phyloP scores from a whole-genome alignment of 2,113 vertebrate genomes.

The Phrynosoma blainvillii region DNA sequence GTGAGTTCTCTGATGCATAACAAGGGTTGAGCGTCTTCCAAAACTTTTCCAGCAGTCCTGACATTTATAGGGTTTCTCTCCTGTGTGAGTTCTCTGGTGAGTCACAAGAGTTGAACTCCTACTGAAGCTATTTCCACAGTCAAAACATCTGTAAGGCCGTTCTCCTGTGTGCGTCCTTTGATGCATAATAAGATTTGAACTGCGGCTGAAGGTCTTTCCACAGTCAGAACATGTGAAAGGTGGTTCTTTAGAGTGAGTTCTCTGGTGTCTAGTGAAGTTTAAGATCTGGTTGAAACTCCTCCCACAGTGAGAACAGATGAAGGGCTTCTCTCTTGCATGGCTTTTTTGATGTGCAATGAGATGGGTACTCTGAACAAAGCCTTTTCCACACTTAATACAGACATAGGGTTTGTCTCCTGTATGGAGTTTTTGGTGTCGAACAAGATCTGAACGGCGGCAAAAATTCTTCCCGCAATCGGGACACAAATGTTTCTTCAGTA shows the following conservation, averaged over 20 bases:
- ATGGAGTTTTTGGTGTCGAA: slow-evolving; percentile 33
- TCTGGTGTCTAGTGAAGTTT: slow-evolving; percentile 52
- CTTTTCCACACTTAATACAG: slow-evolving; percentile 28
- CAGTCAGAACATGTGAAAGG: slow-evolving; percentile 25
- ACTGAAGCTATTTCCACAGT: slow-evolving; percentile 36
- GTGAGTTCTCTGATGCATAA: slow-evolving; percentile 26
- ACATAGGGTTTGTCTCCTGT: slow-evolving; percentile 20
- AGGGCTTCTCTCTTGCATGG: slow-evolving; percentile 20
- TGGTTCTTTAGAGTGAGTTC: slow-evolving; percentile 8
- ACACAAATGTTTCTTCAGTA: slow-evolving; percentile 3
- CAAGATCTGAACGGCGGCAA: slow-evolving; percentile 29
- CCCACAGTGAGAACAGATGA: slow-evolving; percentile 19
- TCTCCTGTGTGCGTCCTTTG: slow-evolving; percentile 24
- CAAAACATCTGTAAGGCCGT: slow-evolving; percentile 26
- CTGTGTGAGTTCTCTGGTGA: slow-evolving; percentile 25
- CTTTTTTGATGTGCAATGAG: slow-evolving; percentile 35
- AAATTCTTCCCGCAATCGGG: slow-evolving; percentile 19
- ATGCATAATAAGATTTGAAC: slow-evolving; percentile 32
- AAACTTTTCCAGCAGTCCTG: slow-evolving; percentile 41
- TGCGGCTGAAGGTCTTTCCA: slow-evolving; percentile 26
- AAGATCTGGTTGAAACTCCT: slow-evolving; percentile 33
- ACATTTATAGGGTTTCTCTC: slow-evolving; percentile 32
- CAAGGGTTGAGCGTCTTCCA: slow-evolving; percentile 7
- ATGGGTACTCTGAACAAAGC: slow-evolving; percentile 36
- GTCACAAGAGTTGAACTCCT: slow-evolving; percentile 24